Evolutionary conservation across 2,797 vertebrate genomes (phyloP).

Genomic region (Clarias laeviceps): DNA sequence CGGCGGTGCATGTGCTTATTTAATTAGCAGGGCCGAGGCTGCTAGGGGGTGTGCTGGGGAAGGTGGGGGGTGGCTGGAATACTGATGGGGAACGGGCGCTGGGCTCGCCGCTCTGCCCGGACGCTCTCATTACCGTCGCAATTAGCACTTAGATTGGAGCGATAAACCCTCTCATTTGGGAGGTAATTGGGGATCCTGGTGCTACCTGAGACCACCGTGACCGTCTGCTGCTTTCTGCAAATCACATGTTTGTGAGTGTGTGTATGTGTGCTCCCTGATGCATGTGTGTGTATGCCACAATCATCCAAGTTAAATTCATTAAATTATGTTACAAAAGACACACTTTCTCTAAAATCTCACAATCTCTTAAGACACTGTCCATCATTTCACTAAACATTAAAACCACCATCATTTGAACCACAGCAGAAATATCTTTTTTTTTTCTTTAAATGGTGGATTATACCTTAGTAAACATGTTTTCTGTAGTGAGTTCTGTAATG

Average conservation of each 20-base stretch:
- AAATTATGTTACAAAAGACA: conserved; percentile 15
- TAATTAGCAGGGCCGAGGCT: conserved; percentile 91
- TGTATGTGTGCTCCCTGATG: conserved; percentile 22
- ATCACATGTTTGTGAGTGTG: conserved; percentile 75
- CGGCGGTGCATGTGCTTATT: conserved; percentile 98
- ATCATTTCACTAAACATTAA: conserved; percentile 2
- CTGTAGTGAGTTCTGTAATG: not conserved
- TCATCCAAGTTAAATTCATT: conserved; percentile 51
- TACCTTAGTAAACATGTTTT: not conserved
- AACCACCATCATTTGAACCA: not conserved
- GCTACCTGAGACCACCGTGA: conserved; percentile 80
- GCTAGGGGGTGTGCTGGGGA: conserved; percentile 71
- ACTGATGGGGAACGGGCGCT: conserved; percentile 90
- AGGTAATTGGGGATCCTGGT: conserved; percentile 93
- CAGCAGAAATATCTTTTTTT: too few relatives aligned
- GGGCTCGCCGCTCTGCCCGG: conserved; percentile 84
- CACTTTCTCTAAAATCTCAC: not conserved
- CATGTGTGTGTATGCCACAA: conserved; percentile 66
- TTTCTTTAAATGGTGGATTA: not conserved
- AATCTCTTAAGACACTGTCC: conserved; percentile 1
- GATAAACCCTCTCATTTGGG: conserved; percentile 91
- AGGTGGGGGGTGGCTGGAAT: conserved; percentile 66
- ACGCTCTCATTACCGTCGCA: conserved; percentile 96
- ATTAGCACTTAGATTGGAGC: conserved; percentile 98
- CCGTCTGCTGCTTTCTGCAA: conserved; percentile 58